A percentile compares a stretch with the other conserved stretches of the same genome.
Evolutionary conservation across 1,140 invertebrate species (phyloP).

Genomic region (Caenorhabditis briggsae): DNA sequence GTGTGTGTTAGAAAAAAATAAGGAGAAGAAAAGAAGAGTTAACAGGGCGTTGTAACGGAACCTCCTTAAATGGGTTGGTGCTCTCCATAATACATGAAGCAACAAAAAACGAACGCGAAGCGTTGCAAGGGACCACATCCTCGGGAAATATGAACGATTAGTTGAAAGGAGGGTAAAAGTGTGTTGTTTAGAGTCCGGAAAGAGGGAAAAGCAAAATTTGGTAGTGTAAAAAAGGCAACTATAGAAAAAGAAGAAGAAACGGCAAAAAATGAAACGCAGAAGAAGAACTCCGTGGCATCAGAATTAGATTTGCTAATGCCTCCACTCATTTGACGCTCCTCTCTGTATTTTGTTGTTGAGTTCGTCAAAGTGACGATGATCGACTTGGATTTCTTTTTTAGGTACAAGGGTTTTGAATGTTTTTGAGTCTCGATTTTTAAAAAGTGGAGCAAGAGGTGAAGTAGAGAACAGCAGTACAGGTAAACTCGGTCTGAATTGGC

Average conservation of each 20-base stretch:
- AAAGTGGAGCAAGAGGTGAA: too few species aligned
- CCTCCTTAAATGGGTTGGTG: too few species aligned
- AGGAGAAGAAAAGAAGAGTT: neutral
- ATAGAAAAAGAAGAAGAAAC: slow-evolving; percentile 23
- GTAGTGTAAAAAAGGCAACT: slow-evolving; percentile 21
- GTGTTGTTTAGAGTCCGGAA: slow-evolving; percentile 51
- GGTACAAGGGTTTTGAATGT: neutral
- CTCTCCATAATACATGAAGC: slow-evolving; percentile 4
- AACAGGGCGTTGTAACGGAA: neutral
- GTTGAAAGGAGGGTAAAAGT: slow-evolving; percentile 39
- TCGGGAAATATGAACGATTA: slow-evolving; percentile 42
- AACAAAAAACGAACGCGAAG: slow-evolving; percentile 1
- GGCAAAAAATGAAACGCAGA: slow-evolving; percentile 40
- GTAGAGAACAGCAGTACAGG: too few species aligned
- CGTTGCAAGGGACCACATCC: neutral
- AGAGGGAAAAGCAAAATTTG: slow-evolving; percentile 32
- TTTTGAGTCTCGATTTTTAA: too few species aligned
- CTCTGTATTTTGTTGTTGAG: slow-evolving; percentile 42
- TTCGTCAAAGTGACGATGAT: slow-evolving; percentile 43
- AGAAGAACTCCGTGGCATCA: slow-evolving; percentile 50
- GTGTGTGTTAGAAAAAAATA: neutral
- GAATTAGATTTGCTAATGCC: slow-evolving; percentile 54
- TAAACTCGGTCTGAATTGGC: too few species aligned
- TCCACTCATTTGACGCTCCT: slow-evolving; percentile 29
- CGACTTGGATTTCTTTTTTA: neutral